These are phyloP conservation scores for Choreutis nemorana DNA, from an alignment of 2,888 invertebrate genomes.

Conservation along the genomic window DNA sequence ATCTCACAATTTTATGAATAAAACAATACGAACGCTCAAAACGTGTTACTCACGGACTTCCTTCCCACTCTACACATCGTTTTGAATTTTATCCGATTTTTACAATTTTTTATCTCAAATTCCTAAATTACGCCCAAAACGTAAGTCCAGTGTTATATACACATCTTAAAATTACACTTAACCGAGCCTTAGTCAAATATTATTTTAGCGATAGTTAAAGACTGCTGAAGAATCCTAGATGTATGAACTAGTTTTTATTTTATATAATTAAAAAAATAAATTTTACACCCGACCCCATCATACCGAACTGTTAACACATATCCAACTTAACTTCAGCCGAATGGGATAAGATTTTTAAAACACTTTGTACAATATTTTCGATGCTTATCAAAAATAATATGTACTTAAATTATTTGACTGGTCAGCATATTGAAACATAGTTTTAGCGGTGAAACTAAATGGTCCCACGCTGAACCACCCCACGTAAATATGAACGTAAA, in stretches of 20 bases:
- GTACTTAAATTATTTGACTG: conserved; percentile 9
- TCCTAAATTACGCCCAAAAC: conserved; percentile 13
- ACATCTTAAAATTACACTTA: conserved; percentile 49
- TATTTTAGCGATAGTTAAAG: conserved; percentile 41
- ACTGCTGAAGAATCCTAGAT: conserved; percentile 36
- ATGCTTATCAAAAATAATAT: conserved; percentile 9
- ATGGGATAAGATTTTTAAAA: conserved; percentile 10
- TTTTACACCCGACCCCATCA: conserved; percentile 17
- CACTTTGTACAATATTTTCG: conserved; percentile 16
- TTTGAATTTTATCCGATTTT: no score
- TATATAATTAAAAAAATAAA: conserved; percentile 26
- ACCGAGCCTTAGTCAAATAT: conserved; percentile 39
- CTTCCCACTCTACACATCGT: no score
- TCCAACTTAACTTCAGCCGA: conserved; percentile 12
- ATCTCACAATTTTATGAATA: no score
- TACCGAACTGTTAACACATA: conserved; percentile 16
- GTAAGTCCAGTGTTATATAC: conserved; percentile 54
- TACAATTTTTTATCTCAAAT: no score
- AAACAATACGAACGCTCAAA: no score
- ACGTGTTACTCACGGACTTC: no score
- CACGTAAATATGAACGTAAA: no score
- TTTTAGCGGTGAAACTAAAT: no score
- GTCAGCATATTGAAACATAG: no score
- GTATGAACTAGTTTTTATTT: conserved; percentile 30
- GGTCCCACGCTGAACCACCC: no score